Conservation (phyloP, 2,113 vertebrate species). For the Herpailurus yagouaroundi region DNA sequence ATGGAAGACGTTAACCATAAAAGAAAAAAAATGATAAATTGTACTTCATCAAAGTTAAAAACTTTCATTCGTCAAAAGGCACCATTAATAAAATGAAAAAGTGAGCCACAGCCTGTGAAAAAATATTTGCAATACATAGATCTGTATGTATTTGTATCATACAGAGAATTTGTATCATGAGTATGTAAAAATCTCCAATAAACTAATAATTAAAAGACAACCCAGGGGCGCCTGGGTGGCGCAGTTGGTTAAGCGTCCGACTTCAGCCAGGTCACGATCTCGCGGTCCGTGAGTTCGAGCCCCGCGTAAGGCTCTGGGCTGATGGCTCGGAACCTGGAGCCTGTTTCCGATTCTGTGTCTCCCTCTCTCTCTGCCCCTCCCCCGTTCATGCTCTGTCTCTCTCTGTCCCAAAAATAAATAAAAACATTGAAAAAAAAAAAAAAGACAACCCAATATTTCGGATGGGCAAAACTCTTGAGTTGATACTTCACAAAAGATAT, state of each 20-base stretch:
- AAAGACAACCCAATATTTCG: background rate
- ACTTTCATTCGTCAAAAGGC: background rate
- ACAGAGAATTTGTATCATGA: background rate
- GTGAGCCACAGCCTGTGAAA: background rate
- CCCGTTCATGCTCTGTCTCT: too few relatives aligned
- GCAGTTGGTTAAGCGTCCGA: too few relatives aligned
- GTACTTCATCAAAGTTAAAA: background rate
- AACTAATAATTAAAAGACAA: background rate
- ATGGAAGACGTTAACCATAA: background rate
- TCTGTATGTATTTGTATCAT: background rate
- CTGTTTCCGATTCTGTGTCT: too few relatives aligned
- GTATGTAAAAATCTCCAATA: background rate
- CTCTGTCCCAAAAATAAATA: too few relatives aligned
- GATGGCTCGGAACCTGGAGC: too few relatives aligned
- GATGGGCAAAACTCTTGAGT: background rate
- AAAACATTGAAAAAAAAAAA: too few relatives aligned
- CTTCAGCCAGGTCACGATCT: too few relatives aligned
- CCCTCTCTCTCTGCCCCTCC: too few relatives aligned
- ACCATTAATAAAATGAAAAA: constrained; percentile 27
- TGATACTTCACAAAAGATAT: background rate
- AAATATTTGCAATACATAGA: background rate
- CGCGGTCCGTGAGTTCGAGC: too few relatives aligned
- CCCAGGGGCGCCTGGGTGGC: too few relatives aligned
- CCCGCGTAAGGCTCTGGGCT: too few relatives aligned
- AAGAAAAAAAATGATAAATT: background rate